These are phyloP conservation scores for Calosoma granatense DNA, from an alignment of 1,140 invertebrate genomes.

Conservation along the genomic window DNA sequence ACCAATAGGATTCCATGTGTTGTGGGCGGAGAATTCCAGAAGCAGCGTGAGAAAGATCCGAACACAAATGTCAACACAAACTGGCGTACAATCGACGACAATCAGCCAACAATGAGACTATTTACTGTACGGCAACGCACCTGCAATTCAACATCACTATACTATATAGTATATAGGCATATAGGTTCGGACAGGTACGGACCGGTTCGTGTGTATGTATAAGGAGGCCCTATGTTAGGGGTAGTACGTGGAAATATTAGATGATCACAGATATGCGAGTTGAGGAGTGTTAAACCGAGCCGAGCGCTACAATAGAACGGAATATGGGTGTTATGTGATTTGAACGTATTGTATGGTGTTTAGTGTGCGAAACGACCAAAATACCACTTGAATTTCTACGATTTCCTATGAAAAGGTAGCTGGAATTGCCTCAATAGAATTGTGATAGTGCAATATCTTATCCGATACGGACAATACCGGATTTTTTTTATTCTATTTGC, in stretches of 20 bases:
- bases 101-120: not conserved
- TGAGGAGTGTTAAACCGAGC: not conserved
- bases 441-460: not conserved
- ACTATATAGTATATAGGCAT: too few species aligned
- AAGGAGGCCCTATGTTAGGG: too few species aligned
- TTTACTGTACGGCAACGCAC: not conserved
- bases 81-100: not conserved
- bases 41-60: slow-evolving; percentile 1
- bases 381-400: slow-evolving; percentile 2
- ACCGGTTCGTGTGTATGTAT: not conserved
- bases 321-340: not conserved
- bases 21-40: not conserved
- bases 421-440: not conserved
- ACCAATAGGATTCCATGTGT: not conserved
- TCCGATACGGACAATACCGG: too few species aligned
- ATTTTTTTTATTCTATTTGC: too few species aligned
- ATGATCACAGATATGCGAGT: too few species aligned
- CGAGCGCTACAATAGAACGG: not conserved
- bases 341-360: not conserved
- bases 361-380: not conserved
- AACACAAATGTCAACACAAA: slow-evolving; percentile 6
- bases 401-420: not conserved
- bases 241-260: too few species aligned
- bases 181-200: too few species aligned
- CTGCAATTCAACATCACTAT: not conserved